These are phyloP conservation scores for Schlechtendalia chinensis DNA, from an alignment of 1,140 invertebrate species.

Conservation along the genomic window DNA sequence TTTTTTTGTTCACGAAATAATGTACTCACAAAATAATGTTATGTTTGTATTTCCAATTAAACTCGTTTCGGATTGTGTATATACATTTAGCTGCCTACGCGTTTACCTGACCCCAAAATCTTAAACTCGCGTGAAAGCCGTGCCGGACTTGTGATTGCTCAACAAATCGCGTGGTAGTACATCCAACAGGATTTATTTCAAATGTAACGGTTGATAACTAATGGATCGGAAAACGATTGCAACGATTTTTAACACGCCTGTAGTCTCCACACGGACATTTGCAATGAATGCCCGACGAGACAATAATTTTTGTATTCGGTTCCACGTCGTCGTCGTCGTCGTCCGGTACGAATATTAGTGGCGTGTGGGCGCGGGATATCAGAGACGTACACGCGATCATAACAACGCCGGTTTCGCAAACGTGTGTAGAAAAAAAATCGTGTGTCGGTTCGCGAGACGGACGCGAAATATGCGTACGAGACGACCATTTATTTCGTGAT, in stretches of 20 bases:
- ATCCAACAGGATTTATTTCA: not conserved
- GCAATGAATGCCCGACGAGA: not conserved
- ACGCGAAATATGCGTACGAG: not conserved
- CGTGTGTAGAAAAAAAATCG: too few relatives aligned
- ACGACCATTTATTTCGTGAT: not conserved
- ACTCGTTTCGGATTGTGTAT: not conserved
- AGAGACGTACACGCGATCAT: too few relatives aligned
- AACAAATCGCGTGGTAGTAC: too few relatives aligned
- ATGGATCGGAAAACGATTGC: not conserved
- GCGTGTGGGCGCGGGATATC: too few relatives aligned
- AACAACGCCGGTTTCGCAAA: too few relatives aligned
- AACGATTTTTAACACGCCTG: not conserved
- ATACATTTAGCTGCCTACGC: too few relatives aligned
- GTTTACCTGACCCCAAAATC: too few relatives aligned
- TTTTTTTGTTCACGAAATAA: too few relatives aligned
- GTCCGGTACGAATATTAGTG: too few relatives aligned
- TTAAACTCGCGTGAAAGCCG: too few relatives aligned
- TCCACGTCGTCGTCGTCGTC: too few relatives aligned
- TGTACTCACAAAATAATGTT: not conserved
- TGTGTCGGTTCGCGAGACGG: not conserved
- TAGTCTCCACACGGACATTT: not conserved
- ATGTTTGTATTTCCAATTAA: not conserved
- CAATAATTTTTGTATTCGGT: not conserved
- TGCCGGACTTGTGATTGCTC: too few relatives aligned
- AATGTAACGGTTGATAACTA: not conserved